Percentiles rank a stretch among this genome's conserved stretches.
These are phyloP conservation scores for Jaculus jaculus DNA, from an alignment of 2,113 vertebrate genomes.

Conservation along the genomic window DNA sequence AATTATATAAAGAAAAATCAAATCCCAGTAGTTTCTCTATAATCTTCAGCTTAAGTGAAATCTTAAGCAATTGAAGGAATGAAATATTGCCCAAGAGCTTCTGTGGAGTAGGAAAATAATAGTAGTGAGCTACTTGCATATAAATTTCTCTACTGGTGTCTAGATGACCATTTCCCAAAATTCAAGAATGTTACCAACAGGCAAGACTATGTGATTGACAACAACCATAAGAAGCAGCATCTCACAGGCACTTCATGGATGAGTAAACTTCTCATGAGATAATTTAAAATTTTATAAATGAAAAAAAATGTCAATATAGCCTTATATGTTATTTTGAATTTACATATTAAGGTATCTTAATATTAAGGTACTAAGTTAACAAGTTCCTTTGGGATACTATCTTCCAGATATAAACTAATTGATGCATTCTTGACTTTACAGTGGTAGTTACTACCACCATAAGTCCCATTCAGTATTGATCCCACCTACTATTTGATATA, in stretches of 20 bases:
- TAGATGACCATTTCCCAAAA: background rate
- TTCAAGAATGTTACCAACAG: background rate
- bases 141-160: background rate
- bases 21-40: slow-evolving; percentile 29
- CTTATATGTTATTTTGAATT: background rate
- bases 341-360: background rate
- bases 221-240: background rate
- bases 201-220: background rate
- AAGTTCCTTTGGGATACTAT: background rate
- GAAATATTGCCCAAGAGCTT: background rate
- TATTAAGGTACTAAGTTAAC: background rate
- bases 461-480: too few species aligned
- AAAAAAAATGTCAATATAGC: background rate
- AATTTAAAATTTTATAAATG: background rate
- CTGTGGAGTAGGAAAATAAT: background rate
- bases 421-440: too few species aligned
- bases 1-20: slow-evolving; percentile 58
- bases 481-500: too few species aligned
- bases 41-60: slow-evolving; percentile 24
- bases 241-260: background rate
- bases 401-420: too few species aligned
- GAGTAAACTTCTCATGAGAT: background rate
- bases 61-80: background rate
- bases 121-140: background rate
- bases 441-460: too few species aligned